These are phyloP conservation scores for Gnathonemus longibarbis DNA, from an alignment of 2,113 vertebrate species.

Conservation along the genomic window DNA sequence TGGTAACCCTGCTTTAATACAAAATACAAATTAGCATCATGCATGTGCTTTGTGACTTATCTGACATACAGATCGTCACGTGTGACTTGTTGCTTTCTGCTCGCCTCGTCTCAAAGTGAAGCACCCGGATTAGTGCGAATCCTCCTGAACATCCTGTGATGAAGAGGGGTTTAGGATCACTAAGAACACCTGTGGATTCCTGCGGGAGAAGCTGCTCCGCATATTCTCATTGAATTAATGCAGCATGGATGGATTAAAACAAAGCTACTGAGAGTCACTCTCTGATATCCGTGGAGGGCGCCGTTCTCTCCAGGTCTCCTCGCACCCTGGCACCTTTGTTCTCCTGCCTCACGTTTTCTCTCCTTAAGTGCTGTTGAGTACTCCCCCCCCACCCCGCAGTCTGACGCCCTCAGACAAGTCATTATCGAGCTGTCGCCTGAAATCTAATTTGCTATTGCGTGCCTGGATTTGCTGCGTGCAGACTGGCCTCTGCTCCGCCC, in stretches of 20 bases:
- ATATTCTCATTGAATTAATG: neutral
- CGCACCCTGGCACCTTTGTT: neutral
- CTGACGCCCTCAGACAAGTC: conserved; percentile 27
- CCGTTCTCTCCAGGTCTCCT: neutral
- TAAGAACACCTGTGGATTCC: neutral
- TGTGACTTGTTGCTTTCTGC: neutral
- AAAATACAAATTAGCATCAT: neutral
- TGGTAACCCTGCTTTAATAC: neutral
- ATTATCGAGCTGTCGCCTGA: conserved; percentile 44
- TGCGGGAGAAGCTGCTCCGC: neutral
- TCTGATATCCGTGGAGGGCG: neutral
- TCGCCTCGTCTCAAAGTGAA: neutral
- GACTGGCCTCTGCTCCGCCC: neutral
- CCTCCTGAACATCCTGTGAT: neutral
- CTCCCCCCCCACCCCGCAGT: neutral
- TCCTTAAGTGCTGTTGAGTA: conserved; percentile 37
- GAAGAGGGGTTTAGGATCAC: neutral
- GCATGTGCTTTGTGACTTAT: neutral
- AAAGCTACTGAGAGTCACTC: neutral
- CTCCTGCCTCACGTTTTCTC: conserved; percentile 35
- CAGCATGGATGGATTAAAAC: neutral
- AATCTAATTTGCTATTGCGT: conserved; percentile 33
- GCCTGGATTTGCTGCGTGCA: neutral
- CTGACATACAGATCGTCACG: neutral
- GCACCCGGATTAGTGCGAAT: neutral